These are phyloP conservation scores for Lophotriccus pileatus DNA, from an alignment of 2,797 vertebrate species.

Conservation along the genomic window DNA sequence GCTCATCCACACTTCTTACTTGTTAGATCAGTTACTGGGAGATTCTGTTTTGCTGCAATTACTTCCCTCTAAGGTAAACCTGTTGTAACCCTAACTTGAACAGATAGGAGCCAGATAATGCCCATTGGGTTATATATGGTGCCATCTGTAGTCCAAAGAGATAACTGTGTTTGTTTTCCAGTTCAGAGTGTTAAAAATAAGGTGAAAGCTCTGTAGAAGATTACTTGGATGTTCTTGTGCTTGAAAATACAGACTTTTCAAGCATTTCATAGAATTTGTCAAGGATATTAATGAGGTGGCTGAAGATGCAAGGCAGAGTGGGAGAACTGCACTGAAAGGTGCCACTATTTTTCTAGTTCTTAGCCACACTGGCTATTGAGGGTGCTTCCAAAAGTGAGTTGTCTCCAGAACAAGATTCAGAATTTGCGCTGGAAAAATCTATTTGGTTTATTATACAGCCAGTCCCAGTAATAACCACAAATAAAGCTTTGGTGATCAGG, in stretches of 20 bases:
- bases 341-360: background rate
- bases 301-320: background rate
- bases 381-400: background rate
- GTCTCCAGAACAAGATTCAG: background rate
- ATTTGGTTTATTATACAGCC: background rate
- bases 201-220: background rate
- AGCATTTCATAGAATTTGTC: background rate
- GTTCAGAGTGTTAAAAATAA: background rate
- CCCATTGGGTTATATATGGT: accelerated
- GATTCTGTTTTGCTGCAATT: background rate
- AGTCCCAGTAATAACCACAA: background rate
- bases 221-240: background rate
- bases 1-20: background rate
- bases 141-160: background rate
- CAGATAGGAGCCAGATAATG: background rate
- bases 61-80: background rate
- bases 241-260: background rate
- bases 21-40: background rate
- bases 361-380: background rate
- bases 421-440: background rate
- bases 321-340: background rate
- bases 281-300: background rate
- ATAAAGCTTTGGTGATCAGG: background rate
- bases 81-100: background rate
- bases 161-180: background rate